Evolutionary conservation across 2,797 vertebrate species (phyloP), one percentile per base, ranked within the genome.

Genomic region (Cyclopterus lumpus): DNA sequence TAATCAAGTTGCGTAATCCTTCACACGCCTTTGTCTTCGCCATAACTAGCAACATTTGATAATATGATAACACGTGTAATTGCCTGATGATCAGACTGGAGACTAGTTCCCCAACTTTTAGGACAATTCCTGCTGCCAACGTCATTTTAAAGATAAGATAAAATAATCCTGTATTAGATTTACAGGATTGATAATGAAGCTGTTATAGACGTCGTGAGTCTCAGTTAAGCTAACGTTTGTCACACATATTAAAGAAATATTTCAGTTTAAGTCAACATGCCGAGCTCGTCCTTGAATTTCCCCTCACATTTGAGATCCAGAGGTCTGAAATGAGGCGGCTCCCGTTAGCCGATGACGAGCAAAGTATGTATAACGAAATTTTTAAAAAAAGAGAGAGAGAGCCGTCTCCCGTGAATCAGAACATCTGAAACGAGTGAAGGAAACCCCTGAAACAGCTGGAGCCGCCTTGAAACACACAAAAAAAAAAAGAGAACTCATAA

Each of bases 401-500:
- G 3, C 9, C 20, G 28, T 75, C 34, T n/a, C 16, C n/a, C 46
- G 18, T 55, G 7, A 16, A 16, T 58, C 36, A 26, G 28, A 67
- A 71, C 11, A 24, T 30, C n/a, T 49, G 48, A 66, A 20, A 70
- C 14, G 5, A 28, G 16, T 46, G 26, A n/a, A 67, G 49, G 40
- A 44, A 11, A 60, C 44, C 26, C 26, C 48, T 57, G 36, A 15
- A 63, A 18, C 14, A 61, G 24, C 66, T 76, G 34, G 24, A 65
- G 16, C 61, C 32, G 63, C 30, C 34, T 60, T 2, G 4, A 67
- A 66, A 62, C 22, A 28, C 32, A n/a, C n/a, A n/a, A n/a, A n/a
- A n/a, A n/a, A n/a, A n/a, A 53, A 28, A 40, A 54, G 40, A 42
- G 6, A 49, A 51, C 51, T 62, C 26, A 59, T 73, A 57, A 65